Base-by-base conservation (phyloP, 2,888 invertebrate species). In the Heliconius ismenius region DNA sequence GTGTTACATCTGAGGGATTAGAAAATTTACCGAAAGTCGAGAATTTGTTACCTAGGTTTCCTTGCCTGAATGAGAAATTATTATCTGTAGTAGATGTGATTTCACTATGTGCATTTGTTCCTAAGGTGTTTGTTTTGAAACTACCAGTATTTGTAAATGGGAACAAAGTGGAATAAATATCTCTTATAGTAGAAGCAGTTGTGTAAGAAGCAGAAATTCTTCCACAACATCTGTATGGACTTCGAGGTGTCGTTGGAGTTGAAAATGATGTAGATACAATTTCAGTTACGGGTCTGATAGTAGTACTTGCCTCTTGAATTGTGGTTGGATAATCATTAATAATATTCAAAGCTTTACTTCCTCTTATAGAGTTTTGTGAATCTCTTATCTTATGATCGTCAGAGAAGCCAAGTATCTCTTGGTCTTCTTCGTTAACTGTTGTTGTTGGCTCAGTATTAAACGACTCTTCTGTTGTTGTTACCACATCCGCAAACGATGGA, bases 371-470 rank as follows among this genome's bases (percentile, higher is more conserved):
- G 39, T 87, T 84, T 73, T 89, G 83, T 1, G 86, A 82, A 32
- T 86, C 85, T 75, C 84, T 84, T 21, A 83, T 76, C 86, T 92
- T 93, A 69, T 92, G 89, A 77, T 93, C 96, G 85, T 97, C 97
- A 3, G 97, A 97, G 85, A 96, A 97, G 78, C 97, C 97, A 73
- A 97, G 87, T 32, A 97, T 96, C 90, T 97, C 97, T 81, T 97
- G 96, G 81, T 97, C 96, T 82, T 96, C 97, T 82, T 96, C 96
- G 75, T 95, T 95, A 0, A 95, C 92, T 1, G 95, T 95, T 3
- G 95, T 95, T 0, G 95, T 95, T 79, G 95, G 94, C 83, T 95
- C 95, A 9, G 95, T 95, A 72, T 92, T 94, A 82, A 90, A 75
- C 70, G 87, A 83, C 76, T 91, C 91, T 81, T 92, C 92, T 32